Conservation (phyloP, 1,140 invertebrate genomes). For the Saccostrea glomerata region DNA sequence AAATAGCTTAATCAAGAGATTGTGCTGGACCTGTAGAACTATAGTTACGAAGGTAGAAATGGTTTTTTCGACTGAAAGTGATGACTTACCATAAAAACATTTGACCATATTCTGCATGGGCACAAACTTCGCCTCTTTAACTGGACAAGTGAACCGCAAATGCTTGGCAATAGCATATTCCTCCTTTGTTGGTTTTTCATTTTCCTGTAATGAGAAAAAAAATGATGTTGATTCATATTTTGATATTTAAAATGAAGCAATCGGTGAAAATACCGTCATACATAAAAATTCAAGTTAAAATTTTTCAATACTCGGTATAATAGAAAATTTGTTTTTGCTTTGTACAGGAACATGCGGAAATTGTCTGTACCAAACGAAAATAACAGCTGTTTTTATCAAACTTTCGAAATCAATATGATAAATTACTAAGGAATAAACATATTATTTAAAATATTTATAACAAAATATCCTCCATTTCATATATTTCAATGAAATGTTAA, state of each 20-base stretch:
- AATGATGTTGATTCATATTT: background rate
- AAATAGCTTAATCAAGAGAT: no score
- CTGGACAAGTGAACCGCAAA: constrained; percentile 94
- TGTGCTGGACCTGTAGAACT: no score
- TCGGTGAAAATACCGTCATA: no score
- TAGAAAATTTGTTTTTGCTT: no score
- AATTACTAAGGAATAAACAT: background rate
- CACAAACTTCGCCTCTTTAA: constrained; percentile 96
- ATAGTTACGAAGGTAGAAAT: no score
- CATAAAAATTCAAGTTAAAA: no score
- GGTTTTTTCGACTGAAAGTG: background rate
- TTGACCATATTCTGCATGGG: constrained; percentile 83
- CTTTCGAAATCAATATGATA: no score
- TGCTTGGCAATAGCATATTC: constrained; percentile 96
- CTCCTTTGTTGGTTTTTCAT: constrained; percentile 90
- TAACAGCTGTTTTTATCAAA: no score
- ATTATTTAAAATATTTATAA: background rate
- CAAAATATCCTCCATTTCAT: background rate
- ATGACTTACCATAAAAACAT: constrained; percentile 92
- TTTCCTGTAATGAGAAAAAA: constrained; percentile 51
- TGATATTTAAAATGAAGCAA: no score
- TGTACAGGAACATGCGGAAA: no score
- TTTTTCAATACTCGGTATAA: no score
- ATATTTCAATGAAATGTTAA: background rate
- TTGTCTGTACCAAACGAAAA: no score